These are phyloP conservation scores for Meganola albula DNA, from an alignment of 2,888 invertebrate species.

Conservation along the genomic window DNA sequence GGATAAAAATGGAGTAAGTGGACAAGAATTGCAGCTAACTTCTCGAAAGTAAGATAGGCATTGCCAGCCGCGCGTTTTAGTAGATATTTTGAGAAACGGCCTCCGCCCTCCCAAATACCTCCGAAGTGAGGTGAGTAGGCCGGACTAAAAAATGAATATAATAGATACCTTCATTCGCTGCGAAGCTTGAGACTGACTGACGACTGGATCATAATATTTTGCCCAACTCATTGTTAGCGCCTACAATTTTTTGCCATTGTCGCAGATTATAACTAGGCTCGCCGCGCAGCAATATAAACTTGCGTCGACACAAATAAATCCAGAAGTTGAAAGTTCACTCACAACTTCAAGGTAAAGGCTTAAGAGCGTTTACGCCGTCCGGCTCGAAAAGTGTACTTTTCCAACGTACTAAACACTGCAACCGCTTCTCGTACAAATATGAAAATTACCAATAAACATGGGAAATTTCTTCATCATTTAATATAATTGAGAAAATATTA, in stretches of 20 bases:
- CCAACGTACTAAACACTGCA: too few relatives aligned
- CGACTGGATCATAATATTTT: slow-evolving; percentile 1
- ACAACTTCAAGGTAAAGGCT: slow-evolving; percentile 1
- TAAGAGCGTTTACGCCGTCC: too few relatives aligned
- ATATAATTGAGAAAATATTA: too few relatives aligned
- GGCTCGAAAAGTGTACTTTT: too few relatives aligned
- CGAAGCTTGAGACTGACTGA: neutral
- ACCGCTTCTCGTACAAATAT: too few relatives aligned
- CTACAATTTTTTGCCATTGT: slow-evolving; percentile 1
- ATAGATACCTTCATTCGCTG: slow-evolving; percentile 2
- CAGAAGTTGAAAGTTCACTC: neutral
- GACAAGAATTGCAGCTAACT: slow-evolving; percentile 1
- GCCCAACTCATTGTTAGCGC: slow-evolving; percentile 2
- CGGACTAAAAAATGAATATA: neutral
- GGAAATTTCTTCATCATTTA: too few relatives aligned
- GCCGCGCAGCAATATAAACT: slow-evolving; percentile 1
- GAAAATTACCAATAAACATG: too few relatives aligned
- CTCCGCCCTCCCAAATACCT: slow-evolving; percentile 1
- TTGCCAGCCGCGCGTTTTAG: slow-evolving; percentile 1
- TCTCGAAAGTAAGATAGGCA: neutral
- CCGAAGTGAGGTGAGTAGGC: slow-evolving; percentile 4
- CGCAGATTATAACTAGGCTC: slow-evolving; percentile 2
- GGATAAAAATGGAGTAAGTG: neutral
- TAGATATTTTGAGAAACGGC: neutral
- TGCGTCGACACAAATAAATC: slow-evolving; percentile 1